A percentile compares a stretch with the other conserved stretches of the same genome.
phyloP scores from a whole-genome alignment of 2,888 invertebrate genomes.

The Orchestes rusci region DNA sequence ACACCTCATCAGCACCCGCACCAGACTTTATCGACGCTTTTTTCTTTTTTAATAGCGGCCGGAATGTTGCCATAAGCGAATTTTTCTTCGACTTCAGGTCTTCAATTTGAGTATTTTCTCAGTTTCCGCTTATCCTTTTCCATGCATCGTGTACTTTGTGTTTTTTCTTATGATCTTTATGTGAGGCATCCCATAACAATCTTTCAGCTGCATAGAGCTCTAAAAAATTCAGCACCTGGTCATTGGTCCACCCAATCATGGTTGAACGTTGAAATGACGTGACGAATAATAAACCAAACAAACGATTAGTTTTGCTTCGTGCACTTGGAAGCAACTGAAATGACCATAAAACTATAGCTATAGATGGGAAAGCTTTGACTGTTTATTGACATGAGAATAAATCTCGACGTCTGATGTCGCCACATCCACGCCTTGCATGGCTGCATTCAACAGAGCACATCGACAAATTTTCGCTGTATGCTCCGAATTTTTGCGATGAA shows the following conservation, averaged over 20 bases:
- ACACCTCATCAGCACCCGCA: slow-evolving; percentile 7
- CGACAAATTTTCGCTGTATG: too few relatives aligned
- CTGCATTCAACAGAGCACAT: too few relatives aligned
- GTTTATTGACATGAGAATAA: too few relatives aligned
- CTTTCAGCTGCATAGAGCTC: slow-evolving; percentile 9
- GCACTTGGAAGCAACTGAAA: too few relatives aligned
- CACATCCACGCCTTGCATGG: too few relatives aligned
- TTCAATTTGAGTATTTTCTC: slow-evolving; percentile 9
- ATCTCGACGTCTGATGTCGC: too few relatives aligned
- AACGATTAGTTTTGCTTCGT: not conserved
- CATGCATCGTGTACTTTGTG: slow-evolving; percentile 13
- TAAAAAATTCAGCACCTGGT: slow-evolving; percentile 4
- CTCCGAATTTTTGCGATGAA: too few relatives aligned
- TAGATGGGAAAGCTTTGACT: too few relatives aligned
- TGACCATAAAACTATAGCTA: too few relatives aligned
- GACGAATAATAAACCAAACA: not conserved
- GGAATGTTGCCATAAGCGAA: slow-evolving; percentile 12
- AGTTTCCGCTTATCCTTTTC: slow-evolving; percentile 9
- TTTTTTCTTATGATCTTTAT: slow-evolving; percentile 10
- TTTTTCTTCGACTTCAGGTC: slow-evolving; percentile 7
- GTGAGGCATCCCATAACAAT: slow-evolving; percentile 13
- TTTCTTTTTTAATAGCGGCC: slow-evolving; percentile 7
- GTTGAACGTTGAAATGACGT: not conserved
- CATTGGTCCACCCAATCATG: not conserved
- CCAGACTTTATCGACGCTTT: not conserved